Evolutionary conservation across 2,113 vertebrate species (phyloP).

Genomic region (Hypocryptadius cinnamomeus): DNA sequence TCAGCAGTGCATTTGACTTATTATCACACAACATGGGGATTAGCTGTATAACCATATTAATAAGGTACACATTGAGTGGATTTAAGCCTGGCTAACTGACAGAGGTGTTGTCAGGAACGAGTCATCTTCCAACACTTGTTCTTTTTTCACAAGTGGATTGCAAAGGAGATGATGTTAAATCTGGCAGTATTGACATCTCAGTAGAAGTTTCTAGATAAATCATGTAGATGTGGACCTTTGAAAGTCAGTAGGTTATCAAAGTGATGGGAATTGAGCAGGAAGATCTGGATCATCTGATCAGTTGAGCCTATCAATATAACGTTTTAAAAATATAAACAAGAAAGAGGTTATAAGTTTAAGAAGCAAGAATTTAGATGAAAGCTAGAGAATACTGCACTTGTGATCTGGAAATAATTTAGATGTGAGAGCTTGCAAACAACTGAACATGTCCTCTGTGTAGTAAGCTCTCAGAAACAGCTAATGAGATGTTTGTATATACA

Average conservation of each 20-base stretch:
- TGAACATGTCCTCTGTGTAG: background rate
- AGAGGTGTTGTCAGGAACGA: background rate
- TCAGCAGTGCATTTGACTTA: background rate
- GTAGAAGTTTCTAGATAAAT: background rate
- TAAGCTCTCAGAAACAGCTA: background rate
- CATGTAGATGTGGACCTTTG: background rate
- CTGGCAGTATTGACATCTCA: background rate
- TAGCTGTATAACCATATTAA: conserved; percentile 4
- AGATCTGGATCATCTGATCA: background rate
- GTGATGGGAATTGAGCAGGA: background rate
- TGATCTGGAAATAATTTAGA: background rate
- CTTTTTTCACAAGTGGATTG: background rate
- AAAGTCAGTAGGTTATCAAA: background rate
- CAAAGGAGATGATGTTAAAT: background rate
- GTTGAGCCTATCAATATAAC: background rate
- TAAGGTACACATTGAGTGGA: background rate
- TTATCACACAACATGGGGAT: background rate
- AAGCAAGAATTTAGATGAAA: background rate
- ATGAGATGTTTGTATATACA: background rate
- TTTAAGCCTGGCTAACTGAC: background rate
- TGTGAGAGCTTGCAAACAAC: background rate
- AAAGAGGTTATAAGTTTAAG: background rate
- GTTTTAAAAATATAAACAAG: background rate
- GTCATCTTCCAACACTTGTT: background rate
- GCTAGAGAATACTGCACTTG: background rate